Base-by-base conservation (phyloP, 2,888 invertebrate genomes). In the Pheosia tremula region DNA sequence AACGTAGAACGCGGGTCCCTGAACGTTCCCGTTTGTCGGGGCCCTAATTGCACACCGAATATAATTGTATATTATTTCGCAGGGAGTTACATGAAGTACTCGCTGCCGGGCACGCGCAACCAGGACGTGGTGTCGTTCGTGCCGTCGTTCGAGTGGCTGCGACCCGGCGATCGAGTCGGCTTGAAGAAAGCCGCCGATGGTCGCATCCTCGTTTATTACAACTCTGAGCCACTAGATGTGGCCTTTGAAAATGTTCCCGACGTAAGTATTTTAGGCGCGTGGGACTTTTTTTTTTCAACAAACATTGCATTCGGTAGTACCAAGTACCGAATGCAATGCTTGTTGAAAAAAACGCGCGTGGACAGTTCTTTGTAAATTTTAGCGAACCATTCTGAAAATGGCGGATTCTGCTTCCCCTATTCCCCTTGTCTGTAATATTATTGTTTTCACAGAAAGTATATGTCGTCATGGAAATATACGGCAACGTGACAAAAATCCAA, bases 391-490 rank as follows among this genome's bases (percentile, higher is more conserved):
- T n/a, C 24, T 24, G 24, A 24, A 24, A 24, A 24, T 24, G 24
- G 24, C 24, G 24, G 24, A 24, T 2, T 24, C 24, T 24, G 24
- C 24, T 24, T 24, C 24, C 24, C 24, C 2, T 24, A 24, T 24
- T 24, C 24, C 24, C 24, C 24, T n/a, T n/a, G n/a, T n/a, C n/a
- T 47, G 43, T 9, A 3, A 41, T 41, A 47, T 4, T n/a, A n/a
- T 47, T 47, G n/a, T 47, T 4, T 0, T 47, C 86, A 24, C 88
- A 96, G 95, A 96, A 96, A 90, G 96, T 98, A 4, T 98, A 97
- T 84, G 97, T 96, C 8, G 96, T 98, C 3, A 95, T 98, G 69
- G 98, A 98, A 83, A 87, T 98, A 57, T 96, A 95, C 78, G 98
- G 98, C 0, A 95, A 96, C 39, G 96, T 97, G 2, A 96, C 96